Evolutionary conservation across 1,140 invertebrate species (phyloP), one percentile per base, ranked within the genome.

Genomic region (Oscheius sp.): DNA sequence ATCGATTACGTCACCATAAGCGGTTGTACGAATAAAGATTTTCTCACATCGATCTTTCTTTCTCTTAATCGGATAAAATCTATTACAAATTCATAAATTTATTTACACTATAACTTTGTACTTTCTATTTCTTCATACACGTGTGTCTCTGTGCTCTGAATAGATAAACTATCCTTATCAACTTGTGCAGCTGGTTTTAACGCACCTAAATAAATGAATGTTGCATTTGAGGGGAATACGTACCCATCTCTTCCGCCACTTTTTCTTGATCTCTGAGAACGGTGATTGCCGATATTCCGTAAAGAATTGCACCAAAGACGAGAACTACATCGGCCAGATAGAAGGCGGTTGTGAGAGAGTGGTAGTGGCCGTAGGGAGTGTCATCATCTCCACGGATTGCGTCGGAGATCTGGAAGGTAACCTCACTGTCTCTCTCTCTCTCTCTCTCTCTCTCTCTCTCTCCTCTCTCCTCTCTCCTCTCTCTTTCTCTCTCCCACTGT

Each of bases 301-400:
- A 78, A 3, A 78, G 58, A 55, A 74, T 49, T 3, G 66, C 75
- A 3, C 65, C 65, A n/a, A 78, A 18, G 1, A 78, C 34, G 1
- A 78, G 38, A 15, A 75, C 45, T 34, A 34, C 64, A 45, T 59
- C 62, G 26, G 72, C 64, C 20, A 78, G n/a, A 42, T 75, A 77
- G 45, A 78, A 78, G 3, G 77, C 59, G 15, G 52, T 67, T 13
- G 49, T 36, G 7, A 78, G 35, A 18, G 75, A 73, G 42, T 78
- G 38, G 29, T 49, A 78, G 36, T 78, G 76, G 0, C 32, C 62
- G 23, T 36, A 49, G 23, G 77, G 26, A 29, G 77, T 36, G 20
- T 64, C 35, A 31, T 72, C 68, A 10, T 35, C 15, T 34, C 69
- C 69, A 26, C 64, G 61, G 52, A 77, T 72, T 18, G 49, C 55